Base-by-base conservation (phyloP, 2,113 vertebrate species). In the Cyprinodon brontotheroides region DNA sequence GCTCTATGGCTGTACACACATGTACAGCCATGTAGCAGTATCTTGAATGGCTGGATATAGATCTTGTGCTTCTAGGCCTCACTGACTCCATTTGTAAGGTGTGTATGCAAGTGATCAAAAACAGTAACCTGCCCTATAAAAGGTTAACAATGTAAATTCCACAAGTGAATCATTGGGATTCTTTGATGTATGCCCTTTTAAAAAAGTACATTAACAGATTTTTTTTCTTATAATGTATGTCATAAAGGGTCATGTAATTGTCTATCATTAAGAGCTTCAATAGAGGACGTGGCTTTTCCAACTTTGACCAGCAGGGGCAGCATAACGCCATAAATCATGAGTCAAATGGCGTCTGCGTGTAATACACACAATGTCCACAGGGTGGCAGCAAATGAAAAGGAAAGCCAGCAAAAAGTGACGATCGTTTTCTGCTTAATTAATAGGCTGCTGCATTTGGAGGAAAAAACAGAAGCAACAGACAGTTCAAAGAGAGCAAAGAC, bases 351-450 rank as follows among this genome's bases (percentile, higher is more conserved):
- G 50, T n/a, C 50, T 22, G 12, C 1, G 0, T 88, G 89, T 71
- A 82, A 70, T 81, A 39, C 74, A 59, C 15, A n/a, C 8, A 50
- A n/a, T 13, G 6, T 61, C 88, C 92, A 84, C 88, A 80, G 3
- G 91, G 40, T 90, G 92, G 88, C 77, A 90, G 78, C 86, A 90
- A 22, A 29, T 39, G 72, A 71, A 41, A 45, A 77, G n/a, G 68
- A 29, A 80, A 11, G 22, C 4, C 60, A 38, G 12, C 11, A 39
- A 20, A 17, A 59, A 62, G 3, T 1, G 14, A 11, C 1, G 11
- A n/a, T 22, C 22, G 4, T 17, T 61, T 43, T 11, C 15, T 41
- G 41, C 12, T 22, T 37, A 0, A 57, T 8, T 71, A 29, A 8
- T 9, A 50, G 38, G 1, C n/a, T 29, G 29, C 29, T 29, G 47